Conservation (phyloP, 2,113 vertebrate genomes). For the Struthio camelus region DNA sequence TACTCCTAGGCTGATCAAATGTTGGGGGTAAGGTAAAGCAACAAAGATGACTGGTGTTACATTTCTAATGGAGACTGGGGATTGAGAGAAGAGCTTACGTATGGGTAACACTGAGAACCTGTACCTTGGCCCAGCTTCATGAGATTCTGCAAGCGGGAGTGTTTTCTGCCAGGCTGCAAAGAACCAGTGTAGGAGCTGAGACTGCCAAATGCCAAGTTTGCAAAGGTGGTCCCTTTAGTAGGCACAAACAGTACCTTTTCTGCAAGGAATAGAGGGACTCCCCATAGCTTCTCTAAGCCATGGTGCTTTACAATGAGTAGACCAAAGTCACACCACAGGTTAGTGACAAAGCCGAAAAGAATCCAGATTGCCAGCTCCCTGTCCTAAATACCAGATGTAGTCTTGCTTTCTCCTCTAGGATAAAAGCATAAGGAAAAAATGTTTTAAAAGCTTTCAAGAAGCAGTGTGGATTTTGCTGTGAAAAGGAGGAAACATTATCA, state of each 20-base stretch:
- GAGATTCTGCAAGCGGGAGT: neutral
- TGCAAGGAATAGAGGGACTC: neutral
- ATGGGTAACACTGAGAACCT: neutral
- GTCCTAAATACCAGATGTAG: constrained; percentile 50
- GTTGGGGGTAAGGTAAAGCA: neutral
- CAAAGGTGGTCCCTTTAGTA: neutral
- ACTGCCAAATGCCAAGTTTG: neutral
- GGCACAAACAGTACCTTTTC: neutral
- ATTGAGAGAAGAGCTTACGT: fast-evolving
- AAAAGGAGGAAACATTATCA: constrained; percentile 52
- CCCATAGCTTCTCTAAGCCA: neutral
- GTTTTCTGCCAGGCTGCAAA: neutral
- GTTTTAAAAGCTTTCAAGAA: constrained; percentile 42
- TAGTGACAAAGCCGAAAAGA: constrained; percentile 59
- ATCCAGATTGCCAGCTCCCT: constrained; percentile 55
- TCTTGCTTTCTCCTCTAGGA: constrained; percentile 47
- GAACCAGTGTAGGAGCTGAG: neutral
- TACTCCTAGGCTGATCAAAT: neutral
- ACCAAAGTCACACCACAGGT: neutral
- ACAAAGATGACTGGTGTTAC: neutral
- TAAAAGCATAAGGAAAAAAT: constrained; percentile 27
- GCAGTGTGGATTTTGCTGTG: constrained; percentile 33
- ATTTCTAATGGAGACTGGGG: neutral
- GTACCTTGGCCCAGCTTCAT: neutral
- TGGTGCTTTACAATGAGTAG: neutral